A percentile compares a stretch with the other conserved stretches of the same genome.
Evolutionary conservation across 2,888 invertebrate species (phyloP).

Genomic region (Torymus tubicola): DNA sequence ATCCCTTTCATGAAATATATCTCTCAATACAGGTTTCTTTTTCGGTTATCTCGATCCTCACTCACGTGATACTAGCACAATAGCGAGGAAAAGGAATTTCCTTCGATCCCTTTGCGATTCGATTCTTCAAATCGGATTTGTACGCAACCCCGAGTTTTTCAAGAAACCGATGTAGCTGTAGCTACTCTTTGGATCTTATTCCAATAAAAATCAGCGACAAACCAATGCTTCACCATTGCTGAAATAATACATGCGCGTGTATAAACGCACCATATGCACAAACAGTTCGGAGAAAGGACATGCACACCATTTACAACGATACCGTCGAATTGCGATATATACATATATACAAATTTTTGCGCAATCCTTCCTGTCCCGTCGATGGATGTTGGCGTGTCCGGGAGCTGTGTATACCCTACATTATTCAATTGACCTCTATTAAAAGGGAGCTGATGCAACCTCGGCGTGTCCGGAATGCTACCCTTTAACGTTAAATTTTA

Average conservation of each 20-base stretch:
- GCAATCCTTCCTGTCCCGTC: constrained; percentile 48
- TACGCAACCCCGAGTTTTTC: neutral
- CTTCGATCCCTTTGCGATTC: neutral
- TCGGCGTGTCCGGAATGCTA: constrained; percentile 23
- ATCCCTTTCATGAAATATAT: no score
- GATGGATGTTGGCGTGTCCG: neutral
- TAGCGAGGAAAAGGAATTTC: neutral
- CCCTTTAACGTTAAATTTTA: neutral
- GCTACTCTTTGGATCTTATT: no score
- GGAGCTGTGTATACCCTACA: constrained; percentile 61
- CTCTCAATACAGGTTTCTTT: no score
- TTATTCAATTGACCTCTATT: constrained; percentile 68
- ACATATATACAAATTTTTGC: neutral
- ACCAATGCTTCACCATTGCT: no score
- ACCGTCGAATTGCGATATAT: no score
- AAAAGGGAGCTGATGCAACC: constrained; percentile 59
- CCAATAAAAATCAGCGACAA: no score
- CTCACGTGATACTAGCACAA: neutral
- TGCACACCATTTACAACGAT: no score
- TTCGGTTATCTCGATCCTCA: no score
- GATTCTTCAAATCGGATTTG: constrained; percentile 9
- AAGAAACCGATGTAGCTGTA: neutral
- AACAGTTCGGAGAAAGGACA: no score
- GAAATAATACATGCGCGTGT: no score
- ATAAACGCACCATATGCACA: no score